Base-by-base conservation (phyloP, 1,140 invertebrate species). In the Zeugodacus cucurbitae region DNA sequence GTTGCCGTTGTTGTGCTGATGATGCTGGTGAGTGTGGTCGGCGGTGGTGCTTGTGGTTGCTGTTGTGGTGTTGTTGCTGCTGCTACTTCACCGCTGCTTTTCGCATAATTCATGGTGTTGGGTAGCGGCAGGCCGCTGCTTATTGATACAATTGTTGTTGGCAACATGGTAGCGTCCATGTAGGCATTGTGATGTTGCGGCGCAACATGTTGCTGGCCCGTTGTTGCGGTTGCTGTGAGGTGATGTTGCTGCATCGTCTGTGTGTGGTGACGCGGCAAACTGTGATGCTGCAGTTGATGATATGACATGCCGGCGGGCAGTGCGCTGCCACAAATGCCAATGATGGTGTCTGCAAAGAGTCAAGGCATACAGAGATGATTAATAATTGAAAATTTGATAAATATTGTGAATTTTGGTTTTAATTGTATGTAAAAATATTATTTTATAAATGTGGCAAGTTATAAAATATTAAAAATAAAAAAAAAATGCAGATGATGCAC, bases 271-370 rank as follows among this genome's bases (percentile, higher is more conserved):
- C 74, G 74, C n/a, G 74, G 74, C 22, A 82, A 54, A 6, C 22
- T 87, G n/a, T 89, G 62, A 22, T 87, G 78, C n/a, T 82, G 57
- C 7, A 48, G 86, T 62, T 87, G 70, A 70, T 89, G 86, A 87
- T 88, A 89, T 86, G 87, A 86, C 87, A 87, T 64, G 17, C 86
- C 70, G 1, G 89, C 34, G 1, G 89, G 89, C 44, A 90, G 82
- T n/a, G 90, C 88, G 85, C 89, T 90, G 64, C 89, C 90, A 74
- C 92, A 91, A 74, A 93, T 91, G 70, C 93, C 92, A 89, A 93
- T 93, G 82, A 93, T 92, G 87, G 92, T 93, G 74, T 93, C 93
- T 93, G 91, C 3, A 62, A 26, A 5, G 8, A 58, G 57, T 6
- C 10, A 62, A 26, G 14, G 17, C 58, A 62, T 20, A 54, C 48